Base-by-base conservation (phyloP, 1,140 invertebrate species). In the Drosophila nannoptera region DNA sequence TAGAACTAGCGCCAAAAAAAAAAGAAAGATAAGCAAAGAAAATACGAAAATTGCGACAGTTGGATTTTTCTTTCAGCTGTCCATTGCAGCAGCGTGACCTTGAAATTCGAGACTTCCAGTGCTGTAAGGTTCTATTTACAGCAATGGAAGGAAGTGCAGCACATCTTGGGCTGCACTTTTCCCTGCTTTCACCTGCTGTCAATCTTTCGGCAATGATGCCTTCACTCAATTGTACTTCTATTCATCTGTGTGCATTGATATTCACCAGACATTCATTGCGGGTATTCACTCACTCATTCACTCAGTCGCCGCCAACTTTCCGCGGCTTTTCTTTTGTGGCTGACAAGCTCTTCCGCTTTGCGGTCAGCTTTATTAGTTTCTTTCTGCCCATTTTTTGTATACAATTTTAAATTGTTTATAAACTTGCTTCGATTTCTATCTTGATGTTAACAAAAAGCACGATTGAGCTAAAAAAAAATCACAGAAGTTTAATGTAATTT, bases 1-100 rank as follows among this genome's bases (percentile, higher is more conserved):
- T 71, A 84, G 81, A 84, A 86, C 66, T 70, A 76, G 76, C 76
- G 80, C 80, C 80, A 84, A 86, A 78, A 82, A 75, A 50, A 61
- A 69, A 55, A 56, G 59, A 61, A 75, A 60, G 43, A 32, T 42
- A 11, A 63, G 33, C 22, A 63, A 33, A 62, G 54, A 7, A 8
- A 62, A 22, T 22, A 22, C 22, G 22, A 52, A 42, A 42, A 65
- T 31, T 52, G 46, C 61, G 61, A 38, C 49, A 22, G 33, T 32
- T 52, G 31, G 49, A 45, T 45, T 32, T 40, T 32, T 14, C 42
- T 56, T 56, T 56, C 8, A 33, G 32, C 11, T 11, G 22, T 33
- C 14, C 7, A 8, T 53, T 22, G 29, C 16, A 50, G 42, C 9
- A 32, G 14, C 9, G 65, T 69, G 80, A 83, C 78, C 78, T 84